Evolutionary conservation across 2,113 vertebrate species (phyloP).

Genomic region (Neogobius melanostomus): DNA sequence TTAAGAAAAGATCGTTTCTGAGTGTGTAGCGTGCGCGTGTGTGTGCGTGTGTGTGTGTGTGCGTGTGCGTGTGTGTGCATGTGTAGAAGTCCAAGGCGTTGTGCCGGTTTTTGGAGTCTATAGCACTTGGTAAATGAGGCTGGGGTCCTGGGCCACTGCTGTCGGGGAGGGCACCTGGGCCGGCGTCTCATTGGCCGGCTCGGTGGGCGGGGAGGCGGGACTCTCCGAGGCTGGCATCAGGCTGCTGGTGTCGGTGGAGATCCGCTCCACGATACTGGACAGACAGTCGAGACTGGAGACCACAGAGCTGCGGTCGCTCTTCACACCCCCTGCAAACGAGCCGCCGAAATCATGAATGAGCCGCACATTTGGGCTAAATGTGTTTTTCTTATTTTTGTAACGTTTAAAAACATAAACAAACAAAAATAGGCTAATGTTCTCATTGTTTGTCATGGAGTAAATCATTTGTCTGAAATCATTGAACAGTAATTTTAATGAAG

Average conservation of each 20-base stretch:
- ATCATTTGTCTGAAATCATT: too few relatives aligned
- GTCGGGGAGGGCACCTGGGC: conserved; percentile 60
- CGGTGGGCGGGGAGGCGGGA: conserved; percentile 68
- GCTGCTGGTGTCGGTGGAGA: conserved; percentile 88
- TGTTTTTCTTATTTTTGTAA: too few relatives aligned
- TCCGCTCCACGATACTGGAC: conserved; percentile 97
- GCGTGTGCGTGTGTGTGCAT: not conserved
- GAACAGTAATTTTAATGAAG: too few relatives aligned
- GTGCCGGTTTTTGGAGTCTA: conserved; percentile 61
- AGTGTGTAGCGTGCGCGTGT: not conserved
- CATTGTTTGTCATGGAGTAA: too few relatives aligned
- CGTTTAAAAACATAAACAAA: too few relatives aligned
- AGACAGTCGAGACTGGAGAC: conserved; percentile 96
- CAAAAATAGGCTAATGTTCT: too few relatives aligned
- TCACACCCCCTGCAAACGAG: conserved; percentile 64
- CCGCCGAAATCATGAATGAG: not conserved
- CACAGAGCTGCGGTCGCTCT: conserved; percentile 81
- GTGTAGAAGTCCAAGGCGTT: not conserved
- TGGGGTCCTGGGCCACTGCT: conserved; percentile 76
- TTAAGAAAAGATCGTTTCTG: conserved; percentile 2
- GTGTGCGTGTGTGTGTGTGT: conserved; percentile 3
- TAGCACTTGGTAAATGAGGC: conserved; percentile 90
- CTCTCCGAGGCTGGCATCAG: conserved; percentile 67
- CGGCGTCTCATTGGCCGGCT: conserved; percentile 65
- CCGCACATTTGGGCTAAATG: too few relatives aligned